Evolutionary conservation across 2,888 invertebrate genomes (phyloP), one percentile per base, ranked within the genome.

Genomic region (Ectemnius cavifrons): DNA sequence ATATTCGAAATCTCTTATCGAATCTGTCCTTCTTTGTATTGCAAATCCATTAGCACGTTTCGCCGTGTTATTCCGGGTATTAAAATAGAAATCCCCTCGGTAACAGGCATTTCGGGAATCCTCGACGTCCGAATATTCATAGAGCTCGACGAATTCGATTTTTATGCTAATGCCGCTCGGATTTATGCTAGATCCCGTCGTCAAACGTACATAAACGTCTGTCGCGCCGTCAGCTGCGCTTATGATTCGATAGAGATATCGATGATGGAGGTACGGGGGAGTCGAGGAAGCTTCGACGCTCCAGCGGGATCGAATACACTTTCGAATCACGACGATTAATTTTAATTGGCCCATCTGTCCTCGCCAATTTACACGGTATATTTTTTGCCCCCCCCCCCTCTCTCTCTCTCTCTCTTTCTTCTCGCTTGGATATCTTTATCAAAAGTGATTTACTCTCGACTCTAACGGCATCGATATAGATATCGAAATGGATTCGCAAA

Each of bases 271-370:
- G 37, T 13, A 47, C 20, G 2, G 16, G 46, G 59, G 57, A n/a
- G 16, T 18, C 13, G 49, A 37, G 2, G 57, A 16, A 11, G 8
- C 37, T 63, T 63, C 59, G 23, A 23, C 23, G 23, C 23, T 23
- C 23, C 23, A 23, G 3, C 23, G 23, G 23, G 23, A 23, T 23
- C 23, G 37, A 64, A 69, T 77, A 46, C 63, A 71, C 70, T 64
- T 74, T 73, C 52, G 56, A 46, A 11, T 18, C 14, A n/a, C 23
- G 52, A 37, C 57, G 72, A 71, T 75, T 72, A 67, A 74, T 77
- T 77, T 73, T 76, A 73, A 76, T 81, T 75, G 78, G 67, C 66
- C 58, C 69, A 46, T 68, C 78, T 70, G 73, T 67, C 61, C 60
- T 63, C 6, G 23, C 59, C 28, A 11, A 52, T 52, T 37, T 66